A percentile compares a stretch with the other conserved stretches of the same genome.
phyloP scores from a whole-genome alignment of 2,888 invertebrate species.

The Drosophila incognita region DNA sequence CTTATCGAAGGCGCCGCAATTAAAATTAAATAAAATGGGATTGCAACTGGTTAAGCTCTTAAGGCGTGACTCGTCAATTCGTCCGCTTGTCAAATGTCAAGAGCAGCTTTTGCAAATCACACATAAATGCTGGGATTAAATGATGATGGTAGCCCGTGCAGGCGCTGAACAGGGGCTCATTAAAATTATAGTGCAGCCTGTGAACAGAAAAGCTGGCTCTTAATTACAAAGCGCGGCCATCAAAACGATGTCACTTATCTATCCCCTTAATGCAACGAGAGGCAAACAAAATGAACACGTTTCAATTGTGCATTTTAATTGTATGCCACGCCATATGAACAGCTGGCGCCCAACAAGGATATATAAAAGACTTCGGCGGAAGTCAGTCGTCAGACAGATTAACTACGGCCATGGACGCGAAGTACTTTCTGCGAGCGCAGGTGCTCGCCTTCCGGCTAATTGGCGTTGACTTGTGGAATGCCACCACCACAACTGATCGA shows the following conservation, averaged over 20 bases:
- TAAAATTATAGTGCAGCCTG: constrained; percentile 6
- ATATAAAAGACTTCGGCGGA: constrained; percentile 32
- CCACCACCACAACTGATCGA: constrained; percentile 32
- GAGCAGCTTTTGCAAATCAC: constrained; percentile 51
- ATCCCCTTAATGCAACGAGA: constrained; percentile 4
- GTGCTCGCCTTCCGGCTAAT: constrained; percentile 44
- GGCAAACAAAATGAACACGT: constrained; percentile 4
- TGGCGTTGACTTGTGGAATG: constrained; percentile 56
- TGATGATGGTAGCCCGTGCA: neutral
- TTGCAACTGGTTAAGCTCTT: neutral
- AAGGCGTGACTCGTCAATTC: constrained; percentile 7
- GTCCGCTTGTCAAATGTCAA: constrained; percentile 49
- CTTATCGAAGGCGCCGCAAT: constrained; percentile 3
- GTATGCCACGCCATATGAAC: neutral
- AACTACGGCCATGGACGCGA: constrained; percentile 26
- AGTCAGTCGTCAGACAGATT: constrained; percentile 1
- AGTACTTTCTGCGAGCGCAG: constrained; percentile 52
- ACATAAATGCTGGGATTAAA: constrained; percentile 36
- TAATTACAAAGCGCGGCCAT: constrained; percentile 32
- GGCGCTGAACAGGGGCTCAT: neutral
- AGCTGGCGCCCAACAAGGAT: neutral
- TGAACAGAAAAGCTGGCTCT: constrained; percentile 13
- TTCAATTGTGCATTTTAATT: neutral
- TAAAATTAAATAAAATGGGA: neutral
- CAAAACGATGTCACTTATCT: constrained; percentile 34